A percentile compares a stretch with the other conserved stretches of the same genome.
Evolutionary conservation across 2,113 vertebrate species (phyloP).

Genomic region (Tupaia tana): DNA sequence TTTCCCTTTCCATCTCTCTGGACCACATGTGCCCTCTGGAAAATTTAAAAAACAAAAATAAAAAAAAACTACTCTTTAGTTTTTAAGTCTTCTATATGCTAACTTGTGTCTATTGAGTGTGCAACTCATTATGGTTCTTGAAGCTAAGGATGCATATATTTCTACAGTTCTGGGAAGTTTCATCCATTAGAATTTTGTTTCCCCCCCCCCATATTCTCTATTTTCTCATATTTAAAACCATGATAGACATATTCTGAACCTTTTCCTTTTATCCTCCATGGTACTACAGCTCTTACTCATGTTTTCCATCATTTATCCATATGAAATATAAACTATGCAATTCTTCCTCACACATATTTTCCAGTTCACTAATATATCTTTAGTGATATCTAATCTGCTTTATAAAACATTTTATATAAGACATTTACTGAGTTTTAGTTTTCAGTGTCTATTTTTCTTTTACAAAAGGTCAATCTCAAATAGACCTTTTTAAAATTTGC

Average conservation of each 20-base stretch:
- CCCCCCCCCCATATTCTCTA: neutral
- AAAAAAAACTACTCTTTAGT: neutral
- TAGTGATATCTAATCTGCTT: neutral
- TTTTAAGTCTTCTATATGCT: neutral
- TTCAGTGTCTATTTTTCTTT: conserved; percentile 3
- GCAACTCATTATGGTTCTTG: neutral
- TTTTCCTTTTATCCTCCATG: neutral
- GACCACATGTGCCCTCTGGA: too few relatives aligned
- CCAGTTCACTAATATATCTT: conserved; percentile 22
- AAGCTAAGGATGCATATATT: conserved; percentile 32
- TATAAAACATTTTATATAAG: neutral
- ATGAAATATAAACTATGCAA: conserved; percentile 16
- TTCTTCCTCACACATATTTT: neutral
- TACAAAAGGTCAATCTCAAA: neutral
- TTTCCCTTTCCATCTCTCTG: too few relatives aligned
- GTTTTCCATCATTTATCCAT: neutral
- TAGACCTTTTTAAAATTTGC: neutral
- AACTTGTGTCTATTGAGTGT: conserved; percentile 3
- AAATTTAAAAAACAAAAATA: too few relatives aligned
- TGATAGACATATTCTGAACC: neutral
- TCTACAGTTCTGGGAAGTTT: conserved; percentile 34
- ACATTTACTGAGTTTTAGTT: neutral
- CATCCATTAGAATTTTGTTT: neutral
- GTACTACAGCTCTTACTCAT: neutral
- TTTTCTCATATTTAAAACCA: conserved; percentile 6